These are phyloP conservation scores for Hydroisotoma schaefferi DNA, from an alignment of 2,888 invertebrate genomes.

Conservation along the genomic window DNA sequence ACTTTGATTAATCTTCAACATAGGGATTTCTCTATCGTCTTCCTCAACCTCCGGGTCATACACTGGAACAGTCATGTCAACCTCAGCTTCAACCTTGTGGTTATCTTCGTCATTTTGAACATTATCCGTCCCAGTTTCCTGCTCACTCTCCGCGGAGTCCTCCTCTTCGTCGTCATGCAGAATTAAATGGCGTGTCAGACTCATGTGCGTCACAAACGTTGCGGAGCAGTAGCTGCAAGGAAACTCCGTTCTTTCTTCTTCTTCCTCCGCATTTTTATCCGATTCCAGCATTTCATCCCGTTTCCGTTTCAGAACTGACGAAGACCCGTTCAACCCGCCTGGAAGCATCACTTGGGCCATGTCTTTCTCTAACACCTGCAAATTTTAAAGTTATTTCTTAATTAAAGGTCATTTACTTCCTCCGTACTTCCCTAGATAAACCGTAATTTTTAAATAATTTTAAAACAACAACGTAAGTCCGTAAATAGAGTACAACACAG, in stretches of 20 bases:
- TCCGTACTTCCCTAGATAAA: too few relatives aligned
- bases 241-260: conserved; percentile 18
- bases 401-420: too few relatives aligned
- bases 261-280: conserved; percentile 4
- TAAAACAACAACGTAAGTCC: too few relatives aligned
- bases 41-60: neutral
- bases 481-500: too few relatives aligned
- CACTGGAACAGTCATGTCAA: too few relatives aligned
- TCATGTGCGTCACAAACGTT: conserved; percentile 41
- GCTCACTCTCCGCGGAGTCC: neutral
- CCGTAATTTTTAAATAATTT: too few relatives aligned
- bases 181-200: conserved; percentile 35
- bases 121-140: neutral
- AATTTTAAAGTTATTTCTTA: too few relatives aligned
- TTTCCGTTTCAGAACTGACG: conserved; percentile 24
- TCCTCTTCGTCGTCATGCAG: conserved; percentile 25
- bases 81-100: neutral
- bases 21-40: neutral
- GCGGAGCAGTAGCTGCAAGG: conserved; percentile 35
- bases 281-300: too few relatives aligned
- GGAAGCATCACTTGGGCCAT: too few relatives aligned
- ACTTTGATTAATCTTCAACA: neutral
- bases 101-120: neutral
- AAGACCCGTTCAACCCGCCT: too few relatives aligned
- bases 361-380: too few relatives aligned